Conservation (phyloP, 2,888 invertebrate genomes). For the Tetragnatha montana region DNA sequence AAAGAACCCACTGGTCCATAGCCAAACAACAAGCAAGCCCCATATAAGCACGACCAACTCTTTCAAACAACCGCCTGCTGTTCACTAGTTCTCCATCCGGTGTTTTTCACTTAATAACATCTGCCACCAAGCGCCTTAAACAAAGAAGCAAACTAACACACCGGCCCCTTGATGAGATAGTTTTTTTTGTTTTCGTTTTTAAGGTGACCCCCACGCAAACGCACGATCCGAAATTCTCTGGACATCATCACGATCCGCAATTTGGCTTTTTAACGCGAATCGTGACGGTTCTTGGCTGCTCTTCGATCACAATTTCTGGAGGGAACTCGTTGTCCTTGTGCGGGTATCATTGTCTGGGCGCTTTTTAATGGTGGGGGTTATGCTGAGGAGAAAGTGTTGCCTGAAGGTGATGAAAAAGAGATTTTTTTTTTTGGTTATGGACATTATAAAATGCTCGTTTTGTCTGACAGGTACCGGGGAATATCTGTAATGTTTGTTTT, state of each 20-base stretch:
- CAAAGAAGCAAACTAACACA: slow-evolving; percentile 42
- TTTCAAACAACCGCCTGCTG: neutral
- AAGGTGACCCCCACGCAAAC: slow-evolving; percentile 64
- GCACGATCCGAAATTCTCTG: slow-evolving; percentile 19
- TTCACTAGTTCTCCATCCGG: neutral
- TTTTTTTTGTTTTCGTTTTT: slow-evolving; percentile 33
- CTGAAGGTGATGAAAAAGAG: no score
- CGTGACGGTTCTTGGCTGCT: slow-evolving; percentile 26
- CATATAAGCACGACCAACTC: neutral
- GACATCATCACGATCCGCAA: slow-evolving; percentile 26
- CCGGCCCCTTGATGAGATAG: slow-evolving; percentile 48
- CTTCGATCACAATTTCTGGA: slow-evolving; percentile 11
- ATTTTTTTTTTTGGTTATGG: no score
- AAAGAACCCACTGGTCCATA: neutral
- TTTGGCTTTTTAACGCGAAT: slow-evolving; percentile 28
- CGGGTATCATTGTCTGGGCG: slow-evolving; percentile 46
- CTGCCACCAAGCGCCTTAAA: slow-evolving; percentile 35
- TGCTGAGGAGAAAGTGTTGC: no score
- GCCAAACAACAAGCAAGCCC: neutral
- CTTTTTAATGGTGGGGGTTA: slow-evolving; percentile 31
- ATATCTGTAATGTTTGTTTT: no score
- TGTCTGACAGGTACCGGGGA: no score
- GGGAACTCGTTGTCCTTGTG: slow-evolving; percentile 54
- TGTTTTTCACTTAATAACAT: slow-evolving; percentile 27
- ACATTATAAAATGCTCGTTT: no score